Percentiles rank a stretch among this genome's conserved stretches.
These are phyloP conservation scores for Frieseomelitta varia DNA, from an alignment of 1,140 invertebrate genomes.

Conservation along the genomic window DNA sequence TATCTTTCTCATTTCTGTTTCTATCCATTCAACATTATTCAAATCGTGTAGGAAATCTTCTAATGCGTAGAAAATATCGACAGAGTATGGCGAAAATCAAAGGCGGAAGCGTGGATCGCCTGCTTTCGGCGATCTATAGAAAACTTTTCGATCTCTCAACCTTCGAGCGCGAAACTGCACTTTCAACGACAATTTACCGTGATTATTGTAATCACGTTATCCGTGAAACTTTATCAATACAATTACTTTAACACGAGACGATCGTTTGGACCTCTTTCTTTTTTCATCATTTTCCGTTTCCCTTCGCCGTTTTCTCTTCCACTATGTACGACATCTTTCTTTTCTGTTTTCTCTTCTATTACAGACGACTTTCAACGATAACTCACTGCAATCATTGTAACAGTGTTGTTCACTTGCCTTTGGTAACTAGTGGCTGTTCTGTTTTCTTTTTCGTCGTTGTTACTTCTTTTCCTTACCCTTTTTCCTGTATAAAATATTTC, in stretches of 20 bases:
- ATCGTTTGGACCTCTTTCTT: too few species aligned
- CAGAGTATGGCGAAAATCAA: background rate
- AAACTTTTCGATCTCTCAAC: background rate
- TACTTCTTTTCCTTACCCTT: too few species aligned
- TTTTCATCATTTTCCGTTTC: background rate
- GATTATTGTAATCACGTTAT: background rate
- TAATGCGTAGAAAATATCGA: background rate
- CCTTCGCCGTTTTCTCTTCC: too few species aligned
- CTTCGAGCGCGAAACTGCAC: background rate
- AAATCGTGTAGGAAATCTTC: background rate
- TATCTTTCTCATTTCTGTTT: background rate
- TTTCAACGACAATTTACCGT: background rate
- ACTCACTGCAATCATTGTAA: background rate
- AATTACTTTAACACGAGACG: background rate
- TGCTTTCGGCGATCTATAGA: too few species aligned
- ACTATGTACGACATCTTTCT: background rate
- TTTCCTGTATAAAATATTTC: too few species aligned
- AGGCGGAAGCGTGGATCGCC: too few species aligned
- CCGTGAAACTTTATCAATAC: background rate
- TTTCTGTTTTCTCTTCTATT: background rate
- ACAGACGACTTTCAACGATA: background rate
- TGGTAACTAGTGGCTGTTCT: too few species aligned
- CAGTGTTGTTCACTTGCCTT: background rate
- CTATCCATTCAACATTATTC: background rate
- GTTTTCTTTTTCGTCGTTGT: background rate